phyloP scores from a whole-genome alignment of 2,797 vertebrate species.

The Rhyacichthys aspro region DNA sequence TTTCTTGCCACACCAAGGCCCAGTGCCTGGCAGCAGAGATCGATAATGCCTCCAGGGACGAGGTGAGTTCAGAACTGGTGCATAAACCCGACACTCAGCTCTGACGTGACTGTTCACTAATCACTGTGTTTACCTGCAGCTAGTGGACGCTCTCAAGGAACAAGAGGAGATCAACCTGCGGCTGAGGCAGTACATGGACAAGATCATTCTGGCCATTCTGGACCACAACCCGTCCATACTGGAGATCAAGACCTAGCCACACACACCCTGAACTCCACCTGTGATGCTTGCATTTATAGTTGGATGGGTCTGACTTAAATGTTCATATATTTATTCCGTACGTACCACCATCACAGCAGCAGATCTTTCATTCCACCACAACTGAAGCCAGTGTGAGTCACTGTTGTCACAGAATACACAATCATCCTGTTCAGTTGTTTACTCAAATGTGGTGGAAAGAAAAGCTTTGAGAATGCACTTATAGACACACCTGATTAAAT shows the following conservation, averaged over 20 bases:
- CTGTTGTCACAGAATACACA: constrained; percentile 10
- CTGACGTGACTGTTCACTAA: neutral
- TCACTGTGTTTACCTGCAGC: constrained; percentile 69
- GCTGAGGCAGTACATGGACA: constrained; percentile 97
- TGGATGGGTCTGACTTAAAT: neutral
- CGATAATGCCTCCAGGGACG: constrained; percentile 94
- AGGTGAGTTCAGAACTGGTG: constrained; percentile 78
- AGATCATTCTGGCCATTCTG: constrained; percentile 95
- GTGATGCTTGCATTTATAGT: constrained; percentile 11
- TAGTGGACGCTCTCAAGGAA: constrained; percentile 95
- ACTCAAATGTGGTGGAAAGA: constrained; percentile 3
- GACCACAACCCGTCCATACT: constrained; percentile 97
- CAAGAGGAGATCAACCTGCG: constrained; percentile 97
- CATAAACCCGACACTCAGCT: neutral
- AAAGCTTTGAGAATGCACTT: constrained; percentile 12
- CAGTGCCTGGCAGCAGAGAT: constrained; percentile 98
- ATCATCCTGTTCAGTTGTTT: constrained; percentile 9
- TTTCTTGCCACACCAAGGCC: constrained; percentile 93
- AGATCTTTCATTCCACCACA: constrained; percentile 1
- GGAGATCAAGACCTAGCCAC: constrained; percentile 91
- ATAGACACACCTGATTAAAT: constrained; percentile 15
- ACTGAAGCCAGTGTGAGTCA: constrained; percentile 5
- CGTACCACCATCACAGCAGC: constrained; percentile 2
- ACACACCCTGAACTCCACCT: neutral
- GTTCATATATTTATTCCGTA: neutral